Evolutionary conservation across 2,113 vertebrate species (phyloP).

Genomic region (Felis chaus): DNA sequence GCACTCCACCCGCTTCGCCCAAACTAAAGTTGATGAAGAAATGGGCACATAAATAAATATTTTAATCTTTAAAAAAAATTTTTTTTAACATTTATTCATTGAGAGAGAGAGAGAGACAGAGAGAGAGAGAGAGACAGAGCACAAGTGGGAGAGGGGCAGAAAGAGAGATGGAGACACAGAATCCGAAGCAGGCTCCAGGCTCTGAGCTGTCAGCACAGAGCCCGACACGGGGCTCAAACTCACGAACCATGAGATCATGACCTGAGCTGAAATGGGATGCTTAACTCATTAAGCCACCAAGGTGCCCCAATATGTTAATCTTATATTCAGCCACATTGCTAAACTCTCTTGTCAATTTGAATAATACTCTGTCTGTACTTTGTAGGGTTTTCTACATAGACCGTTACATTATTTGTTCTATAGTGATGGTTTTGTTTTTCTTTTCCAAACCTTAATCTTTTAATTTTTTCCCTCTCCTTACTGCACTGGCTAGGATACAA

Average conservation of each 20-base stretch:
- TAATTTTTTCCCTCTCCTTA: background rate
- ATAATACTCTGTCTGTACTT: background rate
- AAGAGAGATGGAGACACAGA: too few relatives aligned
- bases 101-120: too few relatives aligned
- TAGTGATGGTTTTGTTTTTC: background rate
- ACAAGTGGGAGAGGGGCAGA: too few relatives aligned
- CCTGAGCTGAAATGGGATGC: too few relatives aligned
- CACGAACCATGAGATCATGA: too few relatives aligned
- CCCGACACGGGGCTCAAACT: too few relatives aligned
- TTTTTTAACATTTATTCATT: too few relatives aligned
- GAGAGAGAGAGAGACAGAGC: too few relatives aligned
- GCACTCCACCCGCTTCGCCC: background rate
- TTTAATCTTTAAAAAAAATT: background rate
- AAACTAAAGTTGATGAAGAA: background rate
- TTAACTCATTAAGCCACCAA: too few relatives aligned
- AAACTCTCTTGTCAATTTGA: background rate
- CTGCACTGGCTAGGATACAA: background rate
- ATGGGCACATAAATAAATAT: background rate
- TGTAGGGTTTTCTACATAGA: background rate
- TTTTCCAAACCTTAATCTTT: background rate
- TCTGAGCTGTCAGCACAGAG: too few relatives aligned
- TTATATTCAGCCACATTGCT: background rate
- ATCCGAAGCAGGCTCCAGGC: too few relatives aligned
- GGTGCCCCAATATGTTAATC: background rate
- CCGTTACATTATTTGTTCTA: constrained; percentile 4